Percentiles rank a stretch among this genome's conserved stretches.
These are phyloP conservation scores for Strongylocentrotus purpuratus DNA, from an alignment of 35 echinoderm and acorn worm species.

Conservation along the genomic window DNA sequence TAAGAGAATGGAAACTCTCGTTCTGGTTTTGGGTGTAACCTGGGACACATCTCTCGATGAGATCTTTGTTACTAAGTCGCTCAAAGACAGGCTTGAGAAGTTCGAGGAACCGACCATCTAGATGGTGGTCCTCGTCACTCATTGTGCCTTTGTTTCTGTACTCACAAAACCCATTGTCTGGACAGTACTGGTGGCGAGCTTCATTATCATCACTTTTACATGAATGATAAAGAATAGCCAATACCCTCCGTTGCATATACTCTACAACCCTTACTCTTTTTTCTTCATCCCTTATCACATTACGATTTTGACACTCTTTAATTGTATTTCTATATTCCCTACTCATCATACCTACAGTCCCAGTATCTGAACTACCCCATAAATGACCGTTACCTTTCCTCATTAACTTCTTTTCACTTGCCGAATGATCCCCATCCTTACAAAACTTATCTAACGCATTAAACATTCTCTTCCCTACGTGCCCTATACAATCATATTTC, in stretches of 20 bases:
- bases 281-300: too few species aligned
- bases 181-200: too few species aligned
- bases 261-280: too few species aligned
- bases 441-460: constrained; percentile 16
- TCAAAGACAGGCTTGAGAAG: constrained; percentile 45
- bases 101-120: background rate
- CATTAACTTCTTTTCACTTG: background rate
- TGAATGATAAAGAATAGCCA: too few species aligned
- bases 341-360: background rate
- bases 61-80: background rate
- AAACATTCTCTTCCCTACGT: constrained; percentile 57
- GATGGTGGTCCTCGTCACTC: background rate
- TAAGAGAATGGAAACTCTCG: constrained; percentile 33
- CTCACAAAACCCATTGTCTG: too few species aligned
- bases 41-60: constrained; percentile 44
- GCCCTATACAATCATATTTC: constrained; percentile 50
- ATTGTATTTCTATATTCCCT: too few species aligned
- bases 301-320: too few species aligned
- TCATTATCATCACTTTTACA: too few species aligned
- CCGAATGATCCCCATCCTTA: background rate
- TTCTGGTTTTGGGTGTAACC: constrained; percentile 62
- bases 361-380: background rate
- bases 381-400: background rate
- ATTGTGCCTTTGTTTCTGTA: too few species aligned
- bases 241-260: too few species aligned